Percentiles rank a stretch among this genome's conserved stretches.
Evolutionary conservation across 1,140 invertebrate species (phyloP).

Genomic region (Muscidifurax raptorellus): DNA sequence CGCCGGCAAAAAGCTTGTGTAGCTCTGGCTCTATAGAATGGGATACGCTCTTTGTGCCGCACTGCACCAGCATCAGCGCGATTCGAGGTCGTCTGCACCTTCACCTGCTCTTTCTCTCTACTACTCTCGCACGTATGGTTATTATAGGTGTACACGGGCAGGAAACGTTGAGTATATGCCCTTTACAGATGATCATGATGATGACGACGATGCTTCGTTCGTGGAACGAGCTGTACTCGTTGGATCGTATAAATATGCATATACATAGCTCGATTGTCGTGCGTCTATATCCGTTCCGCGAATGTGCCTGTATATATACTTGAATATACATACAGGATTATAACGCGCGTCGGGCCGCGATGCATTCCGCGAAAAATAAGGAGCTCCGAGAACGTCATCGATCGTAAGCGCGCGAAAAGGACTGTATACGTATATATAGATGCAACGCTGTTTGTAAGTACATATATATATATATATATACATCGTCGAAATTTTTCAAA

Average conservation of each 20-base stretch:
- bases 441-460: no score
- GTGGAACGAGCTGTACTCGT: not conserved
- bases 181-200: not conserved
- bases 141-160: not conserved
- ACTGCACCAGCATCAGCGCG: not conserved
- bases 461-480: no score
- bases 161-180: not conserved
- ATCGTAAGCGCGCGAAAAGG: not conserved
- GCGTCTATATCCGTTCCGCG: not conserved
- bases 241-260: not conserved
- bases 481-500: not conserved
- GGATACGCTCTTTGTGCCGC: not conserved
- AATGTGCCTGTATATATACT: not conserved
- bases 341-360: no score
- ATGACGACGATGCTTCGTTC: not conserved
- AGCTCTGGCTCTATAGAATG: not conserved
- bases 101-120: constrained; percentile 7
- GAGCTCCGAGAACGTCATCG: not conserved
- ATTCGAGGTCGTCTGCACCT: constrained; percentile 35
- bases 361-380: not conserved
- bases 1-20: not conserved
- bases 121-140: not conserved
- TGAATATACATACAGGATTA: not conserved
- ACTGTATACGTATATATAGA: no score
- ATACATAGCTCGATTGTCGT: not conserved